Base-by-base conservation (phyloP, 2,797 vertebrate species). In the Xerus rutilus region DNA sequence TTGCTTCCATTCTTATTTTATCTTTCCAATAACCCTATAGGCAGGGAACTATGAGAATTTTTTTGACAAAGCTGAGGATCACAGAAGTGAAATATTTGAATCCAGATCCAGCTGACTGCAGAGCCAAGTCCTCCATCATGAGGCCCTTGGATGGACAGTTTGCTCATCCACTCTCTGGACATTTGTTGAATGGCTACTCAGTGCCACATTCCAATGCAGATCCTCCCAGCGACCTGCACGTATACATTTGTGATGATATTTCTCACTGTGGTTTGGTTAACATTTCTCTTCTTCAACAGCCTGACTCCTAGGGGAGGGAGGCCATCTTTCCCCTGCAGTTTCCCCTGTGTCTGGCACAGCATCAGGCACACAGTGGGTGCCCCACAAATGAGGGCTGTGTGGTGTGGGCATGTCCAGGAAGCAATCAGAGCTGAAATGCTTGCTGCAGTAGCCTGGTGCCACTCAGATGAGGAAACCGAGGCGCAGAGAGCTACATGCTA, bases 81-180 rank as follows among this genome's bases (percentile, higher is more conserved):
- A 11, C 32, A 17, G 52, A 59, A 30, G 9, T 5, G 1, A 28
- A 52, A 57, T 35, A 39, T 72, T 0, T 76, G 64, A 54, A 67
- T 54, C 65, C 8, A 73, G 91, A 35, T 69, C 17, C 32, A 62
- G 69, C 47, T 8, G 76, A 67, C 1, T 0, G 11, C 52, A 93
- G 39, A n/a, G 23, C 65, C 39, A 4, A 13, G 23, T 18, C 49
- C 23, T 47, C 21, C 11, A 1, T 62, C 54, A 32, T 1, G 1
- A 13, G 4, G 57, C 64, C 14, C 1, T 4, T 10, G 0, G 23
- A 6, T 0, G 35, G 43, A 28, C 47, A 4, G 45, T 32, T 3
- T 20, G 47, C 59, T n/a, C 0, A 0, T 25, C 25, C 4, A 0
- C 11, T 5, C 32, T 1, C 18, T 9, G 0, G 45, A 65, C 0